Evolutionary conservation across 2,113 vertebrate species (phyloP).

Genomic region (Onychostruthus taczanowskii): DNA sequence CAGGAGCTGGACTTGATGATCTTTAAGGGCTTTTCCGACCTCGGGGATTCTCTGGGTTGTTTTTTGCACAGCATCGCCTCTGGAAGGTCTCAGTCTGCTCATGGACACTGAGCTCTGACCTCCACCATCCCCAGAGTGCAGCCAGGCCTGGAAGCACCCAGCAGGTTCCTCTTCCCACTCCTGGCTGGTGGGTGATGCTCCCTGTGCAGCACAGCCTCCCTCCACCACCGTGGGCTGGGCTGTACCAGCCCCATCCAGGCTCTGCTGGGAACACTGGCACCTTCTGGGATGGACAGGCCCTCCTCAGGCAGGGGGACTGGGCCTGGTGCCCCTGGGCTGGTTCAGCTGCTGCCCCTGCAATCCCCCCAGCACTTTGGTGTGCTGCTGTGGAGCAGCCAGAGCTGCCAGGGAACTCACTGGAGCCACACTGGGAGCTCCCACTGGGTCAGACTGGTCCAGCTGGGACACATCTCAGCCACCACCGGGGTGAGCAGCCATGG

Average conservation of each 20-base stretch:
- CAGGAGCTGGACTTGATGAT: neutral
- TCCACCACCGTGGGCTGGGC: rapidly evolving
- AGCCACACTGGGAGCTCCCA: neutral
- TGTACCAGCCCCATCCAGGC: rapidly evolving
- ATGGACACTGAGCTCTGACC: rapidly evolving
- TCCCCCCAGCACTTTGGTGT: neutral
- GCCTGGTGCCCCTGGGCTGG: neutral
- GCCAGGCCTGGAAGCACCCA: neutral
- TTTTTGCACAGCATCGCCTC: rapidly evolving
- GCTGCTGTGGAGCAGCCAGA: neutral
- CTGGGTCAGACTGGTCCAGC: neutral
- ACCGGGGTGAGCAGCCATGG: neutral
- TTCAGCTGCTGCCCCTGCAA: neutral
- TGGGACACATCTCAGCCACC: neutral
- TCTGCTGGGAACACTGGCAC: neutral
- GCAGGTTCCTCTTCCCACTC: neutral
- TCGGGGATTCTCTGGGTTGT: neutral
- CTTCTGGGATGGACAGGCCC: neutral
- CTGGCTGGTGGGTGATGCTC: rapidly evolving
- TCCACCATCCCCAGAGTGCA: neutral
- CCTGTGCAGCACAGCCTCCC: neutral
- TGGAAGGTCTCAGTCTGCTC: neutral
- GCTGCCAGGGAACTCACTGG: neutral
- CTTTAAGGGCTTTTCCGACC: neutral
- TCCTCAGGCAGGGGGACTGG: neutral